Conservation (phyloP, 2,797 vertebrate species). For the Hydrocynus forskahlii region DNA sequence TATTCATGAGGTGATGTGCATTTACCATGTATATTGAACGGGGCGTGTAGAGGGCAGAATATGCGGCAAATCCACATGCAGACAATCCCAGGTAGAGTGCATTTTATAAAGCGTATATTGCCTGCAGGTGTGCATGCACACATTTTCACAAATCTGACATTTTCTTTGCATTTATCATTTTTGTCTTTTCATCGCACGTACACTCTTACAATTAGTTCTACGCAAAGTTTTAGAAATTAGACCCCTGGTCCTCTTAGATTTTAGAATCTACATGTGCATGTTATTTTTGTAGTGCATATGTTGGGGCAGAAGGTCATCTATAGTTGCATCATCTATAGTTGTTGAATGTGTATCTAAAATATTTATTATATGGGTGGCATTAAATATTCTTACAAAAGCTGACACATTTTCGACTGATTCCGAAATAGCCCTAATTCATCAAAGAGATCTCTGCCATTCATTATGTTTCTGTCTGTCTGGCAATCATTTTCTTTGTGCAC, state of each 20-base stretch:
- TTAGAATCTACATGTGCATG: background rate
- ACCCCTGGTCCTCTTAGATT: background rate
- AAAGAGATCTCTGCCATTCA: background rate
- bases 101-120: no score
- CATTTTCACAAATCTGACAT: no score
- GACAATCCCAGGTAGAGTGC: no score
- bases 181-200: no score
- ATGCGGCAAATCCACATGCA: no score
- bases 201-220: no score
- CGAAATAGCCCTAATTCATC: background rate
- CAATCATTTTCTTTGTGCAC: conserved; percentile 13
- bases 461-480: background rate
- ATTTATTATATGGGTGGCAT: background rate
- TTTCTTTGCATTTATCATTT: no score
- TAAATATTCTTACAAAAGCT: background rate
- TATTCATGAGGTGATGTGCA: no score
- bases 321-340: background rate
- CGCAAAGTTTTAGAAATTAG: no score
- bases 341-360: background rate
- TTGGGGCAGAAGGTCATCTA: background rate
- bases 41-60: no score
- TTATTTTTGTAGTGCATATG: background rate
- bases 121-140: no score
- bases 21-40: no score
- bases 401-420: background rate